phyloP scores from a whole-genome alignment of 1,140 invertebrate species.

The Drosophila guanche region DNA sequence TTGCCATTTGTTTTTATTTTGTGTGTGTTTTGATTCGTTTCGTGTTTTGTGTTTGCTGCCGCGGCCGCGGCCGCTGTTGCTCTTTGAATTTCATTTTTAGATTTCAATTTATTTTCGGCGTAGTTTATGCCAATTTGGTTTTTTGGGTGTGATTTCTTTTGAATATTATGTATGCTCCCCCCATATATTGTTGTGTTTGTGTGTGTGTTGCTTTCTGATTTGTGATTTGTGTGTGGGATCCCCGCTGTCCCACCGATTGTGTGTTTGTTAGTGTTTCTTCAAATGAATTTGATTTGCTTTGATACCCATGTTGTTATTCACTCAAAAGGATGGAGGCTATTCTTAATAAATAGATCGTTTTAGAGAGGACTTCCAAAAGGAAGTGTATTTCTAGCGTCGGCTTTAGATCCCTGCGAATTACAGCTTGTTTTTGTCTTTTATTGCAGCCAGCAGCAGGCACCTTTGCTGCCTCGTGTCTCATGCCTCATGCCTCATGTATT shows the following conservation, averaged over 20 bases:
- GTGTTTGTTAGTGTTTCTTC: constrained; percentile 46
- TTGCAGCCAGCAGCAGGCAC: not conserved
- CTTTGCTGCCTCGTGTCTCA: not conserved
- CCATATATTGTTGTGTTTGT: constrained; percentile 51
- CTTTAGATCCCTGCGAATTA: too few species aligned
- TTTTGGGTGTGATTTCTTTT: constrained; percentile 74
- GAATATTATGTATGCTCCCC: constrained; percentile 63
- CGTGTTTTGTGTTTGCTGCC: constrained; percentile 48
- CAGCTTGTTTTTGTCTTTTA: not conserved
- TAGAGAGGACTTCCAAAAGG: too few species aligned
- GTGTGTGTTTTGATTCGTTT: constrained; percentile 45
- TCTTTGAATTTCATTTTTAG: constrained; percentile 78
- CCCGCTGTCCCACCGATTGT: not conserved
- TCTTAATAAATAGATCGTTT: too few species aligned
- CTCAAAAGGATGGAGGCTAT: not conserved
- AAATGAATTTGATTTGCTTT: constrained; percentile 69
- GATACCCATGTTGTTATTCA: constrained; percentile 46
- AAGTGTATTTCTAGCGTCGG: too few species aligned
- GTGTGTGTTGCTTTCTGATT: not conserved
- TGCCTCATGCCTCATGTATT: constrained; percentile 18
- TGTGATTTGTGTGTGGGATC: constrained; percentile 2
- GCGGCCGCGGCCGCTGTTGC: constrained; percentile 43
- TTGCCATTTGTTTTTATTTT: constrained; percentile 44
- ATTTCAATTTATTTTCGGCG: constrained; percentile 77
- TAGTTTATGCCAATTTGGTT: constrained; percentile 78